Evolutionary conservation across 1,140 invertebrate genomes (phyloP), one percentile per base, ranked within the genome.

Genomic region (Lasioglossum albipes): DNA sequence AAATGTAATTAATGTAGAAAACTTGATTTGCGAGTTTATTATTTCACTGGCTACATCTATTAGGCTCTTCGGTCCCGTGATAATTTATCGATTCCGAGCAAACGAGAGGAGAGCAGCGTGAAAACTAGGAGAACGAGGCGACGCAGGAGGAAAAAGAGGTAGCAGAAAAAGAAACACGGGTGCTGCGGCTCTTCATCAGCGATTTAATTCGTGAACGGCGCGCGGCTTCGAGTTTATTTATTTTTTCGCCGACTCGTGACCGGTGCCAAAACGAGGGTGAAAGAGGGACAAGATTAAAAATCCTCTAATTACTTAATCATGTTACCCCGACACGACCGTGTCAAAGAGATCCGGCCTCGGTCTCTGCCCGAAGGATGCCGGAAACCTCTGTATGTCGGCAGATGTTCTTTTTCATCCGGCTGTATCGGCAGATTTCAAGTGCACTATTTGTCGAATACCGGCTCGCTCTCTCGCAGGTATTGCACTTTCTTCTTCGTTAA

Each of bases 281-380:
- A 82, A 82, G 66, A 79, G 81, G 84, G 89, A 88, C 89, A 88
- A 93, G 91, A 93, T 93, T 92, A 93, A 93, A 93, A 93, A 93
- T 92, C 89, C 87, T 85, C 88, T 91, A 91, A 93, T 92, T 93
- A 89, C 87, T 92, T 93, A 93, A 93, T 93, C 90, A 84, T 83
- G 84, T 93, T 85, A 85, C 59, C 52, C 67, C 73, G 74, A 79
- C 79, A 86, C 78, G 85, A 87, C 81, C 85, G 84, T 84, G 87
- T 90, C 90, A 90, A 91, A 90, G 88, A 83, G 76, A 87, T 59
- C 49, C 49, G 9, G 45, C 45, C 10, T 9, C 42, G 36, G 42
- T 49, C 76, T 18, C 64, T 20, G 57, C 22, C 18, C 41, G 42
- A 87, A 84, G 65, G 41, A 61, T 81, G 12, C 27, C 54, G 27